phyloP scores from a whole-genome alignment of 2,113 vertebrate species.

The Dermatemys mawii region DNA sequence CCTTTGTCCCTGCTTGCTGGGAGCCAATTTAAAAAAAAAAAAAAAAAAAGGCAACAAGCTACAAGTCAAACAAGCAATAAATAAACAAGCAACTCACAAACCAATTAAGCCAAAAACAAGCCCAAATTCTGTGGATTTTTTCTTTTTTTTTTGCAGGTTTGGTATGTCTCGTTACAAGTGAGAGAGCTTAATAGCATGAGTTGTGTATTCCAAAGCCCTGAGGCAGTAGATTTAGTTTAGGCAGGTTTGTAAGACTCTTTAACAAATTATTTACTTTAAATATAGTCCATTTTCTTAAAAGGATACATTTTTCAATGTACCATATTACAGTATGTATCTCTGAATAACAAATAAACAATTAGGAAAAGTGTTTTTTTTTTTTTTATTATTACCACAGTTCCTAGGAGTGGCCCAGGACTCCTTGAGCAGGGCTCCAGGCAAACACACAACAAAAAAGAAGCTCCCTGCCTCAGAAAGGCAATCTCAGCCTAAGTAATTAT shows the following conservation, averaged over 20 bases:
- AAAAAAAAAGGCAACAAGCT: too few relatives aligned
- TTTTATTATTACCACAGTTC: not conserved
- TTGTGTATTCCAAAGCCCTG: fast-evolving
- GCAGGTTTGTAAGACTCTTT: not conserved
- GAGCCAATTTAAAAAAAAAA: too few relatives aligned
- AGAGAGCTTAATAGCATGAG: not conserved
- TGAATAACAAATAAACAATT: too few relatives aligned
- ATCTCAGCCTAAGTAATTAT: not conserved
- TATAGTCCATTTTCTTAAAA: not conserved
- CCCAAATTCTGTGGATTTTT: too few relatives aligned
- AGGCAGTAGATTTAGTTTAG: not conserved
- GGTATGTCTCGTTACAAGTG: not conserved
- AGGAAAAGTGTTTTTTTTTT: too few relatives aligned
- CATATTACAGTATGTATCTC: fast-evolving
- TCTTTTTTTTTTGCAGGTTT: too few relatives aligned
- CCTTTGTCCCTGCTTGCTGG: too few relatives aligned
- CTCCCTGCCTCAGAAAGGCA: not conserved
- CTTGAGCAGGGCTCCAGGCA: fast-evolving
- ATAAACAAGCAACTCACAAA: too few relatives aligned
- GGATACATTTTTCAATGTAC: not conserved
- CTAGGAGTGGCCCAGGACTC: fast-evolving
- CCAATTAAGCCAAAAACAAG: too few relatives aligned
- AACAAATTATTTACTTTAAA: not conserved
- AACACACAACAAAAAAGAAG: not conserved
- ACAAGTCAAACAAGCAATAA: too few relatives aligned